A percentile compares a stretch with the other conserved stretches of the same genome.
Conservation (phyloP, 2,113 vertebrate genomes). For the Echinops telfairi region DNA sequence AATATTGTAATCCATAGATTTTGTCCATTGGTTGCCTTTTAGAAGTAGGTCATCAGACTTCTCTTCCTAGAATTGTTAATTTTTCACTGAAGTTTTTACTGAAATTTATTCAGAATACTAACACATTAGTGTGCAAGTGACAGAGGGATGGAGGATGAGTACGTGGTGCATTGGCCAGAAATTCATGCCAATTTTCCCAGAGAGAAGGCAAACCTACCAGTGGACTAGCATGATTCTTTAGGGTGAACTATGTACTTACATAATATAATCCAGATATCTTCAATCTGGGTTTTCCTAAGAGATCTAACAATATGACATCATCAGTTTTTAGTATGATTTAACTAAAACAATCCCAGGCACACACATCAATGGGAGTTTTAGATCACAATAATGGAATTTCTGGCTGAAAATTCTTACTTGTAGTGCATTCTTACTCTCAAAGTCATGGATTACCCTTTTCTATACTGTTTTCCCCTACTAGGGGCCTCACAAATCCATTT, state of each 20-base stretch:
- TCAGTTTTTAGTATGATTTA: no score
- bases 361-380: neutral
- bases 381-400: neutral
- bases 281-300: neutral
- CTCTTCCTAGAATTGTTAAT: neutral
- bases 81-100: neutral
- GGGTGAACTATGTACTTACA: no score
- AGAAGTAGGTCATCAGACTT: neutral
- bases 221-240: neutral
- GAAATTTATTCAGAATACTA: neutral
- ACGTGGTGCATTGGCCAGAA: neutral
- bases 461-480: neutral
- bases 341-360: neutral
- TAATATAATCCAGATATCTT: no score
- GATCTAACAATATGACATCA: neutral
- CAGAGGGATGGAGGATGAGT: no score
- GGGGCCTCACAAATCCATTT: no score
- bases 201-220: neutral
- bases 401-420: neutral
- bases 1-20: neutral
- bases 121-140: neutral
- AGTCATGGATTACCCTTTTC: neutral
- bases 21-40: neutral
- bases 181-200: neutral
- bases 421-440: neutral